Percentiles rank a stretch among this genome's conserved stretches.
Conservation (phyloP, 2,888 invertebrate species). For the Calameuta idolon region DNA sequence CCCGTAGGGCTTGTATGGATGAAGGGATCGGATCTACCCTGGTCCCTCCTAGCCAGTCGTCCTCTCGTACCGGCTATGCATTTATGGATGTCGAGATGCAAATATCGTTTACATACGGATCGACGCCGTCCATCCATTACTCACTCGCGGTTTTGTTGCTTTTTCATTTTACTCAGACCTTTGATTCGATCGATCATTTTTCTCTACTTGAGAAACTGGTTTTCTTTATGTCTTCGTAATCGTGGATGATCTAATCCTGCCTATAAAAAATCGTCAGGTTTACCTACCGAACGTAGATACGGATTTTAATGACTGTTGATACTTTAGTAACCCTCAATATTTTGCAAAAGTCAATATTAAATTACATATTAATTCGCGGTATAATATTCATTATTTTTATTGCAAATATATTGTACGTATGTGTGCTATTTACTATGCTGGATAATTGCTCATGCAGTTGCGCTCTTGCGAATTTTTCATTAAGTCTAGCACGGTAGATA, state of each 20-base stretch:
- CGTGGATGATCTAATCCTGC: not conserved
- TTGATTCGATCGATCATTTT: not conserved
- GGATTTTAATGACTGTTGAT: not conserved
- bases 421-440: too few relatives aligned
- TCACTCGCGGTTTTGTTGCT: not conserved
- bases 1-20: constrained; percentile 1
- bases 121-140: not conserved
- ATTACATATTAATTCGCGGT: not conserved
- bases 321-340: not conserved
- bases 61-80: constrained; percentile 25
- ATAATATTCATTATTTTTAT: not conserved
- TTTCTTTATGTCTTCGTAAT: not conserved
- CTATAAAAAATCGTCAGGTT: not conserved
- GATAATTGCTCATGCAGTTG: too few relatives aligned
- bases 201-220: not conserved
- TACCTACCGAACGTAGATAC: not conserved
- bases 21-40: constrained; percentile 7
- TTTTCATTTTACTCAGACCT: not conserved
- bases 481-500: too few relatives aligned
- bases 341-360: not conserved
- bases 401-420: too few relatives aligned
- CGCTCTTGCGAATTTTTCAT: too few relatives aligned
- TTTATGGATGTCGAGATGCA: constrained; percentile 30
- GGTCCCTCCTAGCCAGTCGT: constrained; percentile 2
- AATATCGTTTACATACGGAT: not conserved